Percentiles rank a stretch among this genome's conserved stretches.
phyloP scores from a whole-genome alignment of 2,797 vertebrate species.

The Xenentodon cancila region DNA sequence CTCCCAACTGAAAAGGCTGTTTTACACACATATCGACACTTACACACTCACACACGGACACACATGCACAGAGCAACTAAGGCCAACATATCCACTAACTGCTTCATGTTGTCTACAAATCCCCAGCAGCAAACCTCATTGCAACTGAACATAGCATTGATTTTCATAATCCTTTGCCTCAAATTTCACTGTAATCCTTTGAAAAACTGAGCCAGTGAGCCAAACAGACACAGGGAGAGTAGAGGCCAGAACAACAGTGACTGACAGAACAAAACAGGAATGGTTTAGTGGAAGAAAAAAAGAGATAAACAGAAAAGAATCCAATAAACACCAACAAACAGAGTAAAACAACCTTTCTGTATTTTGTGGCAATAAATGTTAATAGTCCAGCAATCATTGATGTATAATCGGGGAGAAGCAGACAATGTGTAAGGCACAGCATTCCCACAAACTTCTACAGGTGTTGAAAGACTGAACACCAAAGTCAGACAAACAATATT shows the following conservation, averaged over 20 bases:
- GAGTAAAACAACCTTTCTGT: conserved; percentile 1
- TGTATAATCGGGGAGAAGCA: conserved; percentile 3
- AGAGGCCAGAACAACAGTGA: not conserved
- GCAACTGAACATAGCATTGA: conserved; percentile 72
- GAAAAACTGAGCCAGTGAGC: conserved; percentile 31
- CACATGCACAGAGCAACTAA: conserved; percentile 10
- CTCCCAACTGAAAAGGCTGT: conserved; percentile 62
- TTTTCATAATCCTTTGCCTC: conserved; percentile 76
- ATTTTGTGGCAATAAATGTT: not conserved
- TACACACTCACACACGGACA: conserved; percentile 26
- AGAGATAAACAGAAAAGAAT: not conserved
- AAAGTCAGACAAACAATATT: not conserved
- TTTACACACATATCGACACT: conserved; percentile 48
- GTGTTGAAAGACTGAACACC: conserved; percentile 1
- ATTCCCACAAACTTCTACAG: not conserved
- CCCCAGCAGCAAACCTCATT: conserved; percentile 63
- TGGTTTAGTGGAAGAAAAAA: not conserved
- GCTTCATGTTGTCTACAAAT: conserved; percentile 56
- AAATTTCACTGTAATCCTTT: conserved; percentile 76
- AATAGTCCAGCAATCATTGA: conserved; percentile 8
- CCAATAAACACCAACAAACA: conserved; percentile 14
- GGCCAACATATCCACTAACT: conserved; percentile 41
- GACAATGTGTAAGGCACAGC: not conserved
- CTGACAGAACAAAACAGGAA: conserved; percentile 12
- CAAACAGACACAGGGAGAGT: conserved; percentile 22